Conservation (phyloP, 2,113 vertebrate genomes). For the Synodontis membranacea region DNA sequence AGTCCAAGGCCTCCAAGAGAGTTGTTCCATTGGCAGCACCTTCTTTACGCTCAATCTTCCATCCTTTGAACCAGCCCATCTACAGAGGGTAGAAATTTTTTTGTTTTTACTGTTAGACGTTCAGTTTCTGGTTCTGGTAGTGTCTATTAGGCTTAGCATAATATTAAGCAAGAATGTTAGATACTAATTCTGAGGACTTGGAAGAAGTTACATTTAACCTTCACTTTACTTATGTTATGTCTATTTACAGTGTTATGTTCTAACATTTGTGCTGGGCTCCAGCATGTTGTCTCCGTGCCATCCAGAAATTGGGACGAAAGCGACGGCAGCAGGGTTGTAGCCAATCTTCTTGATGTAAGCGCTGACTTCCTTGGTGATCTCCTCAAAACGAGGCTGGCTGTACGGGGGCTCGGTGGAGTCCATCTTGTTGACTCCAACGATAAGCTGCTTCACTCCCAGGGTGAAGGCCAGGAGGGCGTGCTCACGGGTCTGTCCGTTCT, state of each 20-base stretch:
- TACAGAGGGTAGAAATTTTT: constrained; percentile 46
- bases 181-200: neutral
- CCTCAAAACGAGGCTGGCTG: constrained; percentile 65
- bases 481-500: constrained; percentile 81
- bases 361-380: constrained; percentile 69
- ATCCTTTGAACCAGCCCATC: constrained; percentile 83
- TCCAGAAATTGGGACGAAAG: constrained; percentile 69
- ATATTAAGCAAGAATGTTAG: too few species aligned
- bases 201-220: neutral
- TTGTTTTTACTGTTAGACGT: neutral
- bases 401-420: constrained; percentile 69
- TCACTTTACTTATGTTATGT: neutral
- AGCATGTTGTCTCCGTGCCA: constrained; percentile 71
- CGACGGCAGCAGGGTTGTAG: constrained; percentile 65
- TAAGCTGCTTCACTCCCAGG: constrained; percentile 75
- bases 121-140: neutral
- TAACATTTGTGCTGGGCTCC: constrained; percentile 64
- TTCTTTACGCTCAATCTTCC: constrained; percentile 78
- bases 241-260: constrained; percentile 7
- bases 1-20: constrained; percentile 77
- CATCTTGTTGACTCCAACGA: constrained; percentile 70
- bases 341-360: constrained; percentile 72
- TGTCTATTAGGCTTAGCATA: neutral
- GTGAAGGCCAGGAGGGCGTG: constrained; percentile 79
- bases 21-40: constrained; percentile 67